Evolutionary conservation across 2,113 vertebrate genomes (phyloP), one percentile per base, ranked within the genome.

Genomic region (Aepyceros melampus): DNA sequence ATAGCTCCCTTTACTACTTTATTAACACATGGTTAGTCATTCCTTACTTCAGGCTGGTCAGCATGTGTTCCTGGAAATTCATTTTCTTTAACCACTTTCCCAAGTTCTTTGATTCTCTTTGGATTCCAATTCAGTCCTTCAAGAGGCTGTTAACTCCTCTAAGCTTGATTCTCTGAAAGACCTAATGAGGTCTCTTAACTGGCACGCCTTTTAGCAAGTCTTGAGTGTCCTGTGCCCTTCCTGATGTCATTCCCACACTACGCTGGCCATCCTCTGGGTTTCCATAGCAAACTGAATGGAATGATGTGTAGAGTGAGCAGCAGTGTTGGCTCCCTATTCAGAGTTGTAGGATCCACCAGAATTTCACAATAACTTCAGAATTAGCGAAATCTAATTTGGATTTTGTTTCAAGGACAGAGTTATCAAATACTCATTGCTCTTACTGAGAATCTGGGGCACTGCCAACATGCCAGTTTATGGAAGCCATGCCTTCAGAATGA

Each of bases 41-140:
- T 88, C 82, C 27, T 84, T 89, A 87, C 94, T 82, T 86, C 60
- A 95, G 87, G 64, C 85, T 95, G 55, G 58, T 76, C 60, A 83
- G 31, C 43, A 25, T n/a, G 47, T 93, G 53, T 89, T 97, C 87
- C 90, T 95, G 87, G 94, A 95, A 97, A 89, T 89, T 79, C 62
- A 87, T 88, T 79, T 94, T 84, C 93, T 95, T 92, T 82, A 92
- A 86, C 23, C 12, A 7, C 21, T 92, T 94, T 96, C 96, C 91
- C 51, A 79, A 86, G 29, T 86, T 96, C 81, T 97, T 88, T 94
- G 85, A 91, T 89, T 89, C 56, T 91, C 36, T 8, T 15, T 97
- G 89, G 71, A 94, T 89, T 96, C 55, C 56, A 71, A 64, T 89
- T 78, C 29, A 95, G 55, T 13, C 47, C 33, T 88, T 89, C n/a